Evolutionary conservation across 2,113 vertebrate genomes (phyloP), one percentile per base, ranked within the genome.

Genomic region (Neomonachus schauinslandi): DNA sequence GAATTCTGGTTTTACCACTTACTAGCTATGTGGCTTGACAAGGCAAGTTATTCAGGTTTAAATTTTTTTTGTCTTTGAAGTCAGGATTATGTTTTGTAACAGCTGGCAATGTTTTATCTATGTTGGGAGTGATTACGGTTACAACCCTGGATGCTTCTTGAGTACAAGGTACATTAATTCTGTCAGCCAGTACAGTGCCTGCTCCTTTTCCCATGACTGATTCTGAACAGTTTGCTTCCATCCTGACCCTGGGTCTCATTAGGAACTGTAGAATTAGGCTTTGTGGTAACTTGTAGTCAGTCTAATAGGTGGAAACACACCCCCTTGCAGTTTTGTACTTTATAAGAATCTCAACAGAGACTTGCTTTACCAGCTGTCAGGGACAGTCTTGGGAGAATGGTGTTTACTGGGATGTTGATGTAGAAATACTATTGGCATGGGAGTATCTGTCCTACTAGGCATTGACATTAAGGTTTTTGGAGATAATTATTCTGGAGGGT

Each of bases 271-370:
- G 26, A 79, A 76, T 94, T 95, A 65, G 65, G 14, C 33, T 57
- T 91, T 85, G 5, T 74, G 49, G n/a, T 74, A 89, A 67, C 26
- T 31, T 83, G 22, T 21, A 36, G 57, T 72, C 51, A 81, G 16
- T 65, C 16, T 88, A 19, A n/a, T 96, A 39, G 61, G 6, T 79
- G 46, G 57, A 59, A 46, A 51, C 42, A 46, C 15, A 53, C 15
- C 14, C 19, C 24, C 16, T 67, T 82, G 77, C 74, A 31, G 3
- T 84, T 74, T 83, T 95, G 12, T 51, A 28, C 18, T 74, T 79
- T 81, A 36, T 92, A 92, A 87, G 24, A 89, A 90, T 72, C 28
- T 85, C 24, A 81, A n/a, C 28, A 80, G 84, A 89, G 16, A 77
- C 36, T 81, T 93, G 71, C 67, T 91, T 87, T 71, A 61, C 36